Percentiles rank a stretch among this genome's conserved stretches.
Evolutionary conservation across 2,888 invertebrate species (phyloP).

Genomic region (Mythimna lalbum): DNA sequence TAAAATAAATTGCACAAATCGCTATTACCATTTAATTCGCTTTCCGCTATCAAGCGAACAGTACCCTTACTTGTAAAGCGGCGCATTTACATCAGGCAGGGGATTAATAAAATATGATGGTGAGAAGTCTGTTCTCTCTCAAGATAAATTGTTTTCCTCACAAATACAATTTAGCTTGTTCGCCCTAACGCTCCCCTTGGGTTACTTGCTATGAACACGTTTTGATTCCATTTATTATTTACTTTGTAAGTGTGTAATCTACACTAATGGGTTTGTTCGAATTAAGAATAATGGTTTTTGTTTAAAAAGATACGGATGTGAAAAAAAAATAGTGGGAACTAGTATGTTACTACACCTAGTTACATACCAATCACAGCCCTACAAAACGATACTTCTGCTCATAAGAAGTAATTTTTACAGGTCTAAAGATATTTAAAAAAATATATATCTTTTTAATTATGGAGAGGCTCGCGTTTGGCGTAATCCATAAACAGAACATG

Average conservation of each 20-base stretch:
- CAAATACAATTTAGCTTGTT: slow-evolving; percentile 52
- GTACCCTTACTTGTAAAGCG: slow-evolving; percentile 21
- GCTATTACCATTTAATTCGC: not conserved
- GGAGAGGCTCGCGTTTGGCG: too few relatives aligned
- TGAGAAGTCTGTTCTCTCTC: slow-evolving; percentile 47
- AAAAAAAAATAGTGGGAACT: too few relatives aligned
- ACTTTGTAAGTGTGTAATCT: slow-evolving; percentile 23
- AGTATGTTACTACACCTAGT: too few relatives aligned
- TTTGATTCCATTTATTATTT: slow-evolving; percentile 55
- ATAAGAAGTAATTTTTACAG: too few relatives aligned
- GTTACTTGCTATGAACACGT: slow-evolving; percentile 45
- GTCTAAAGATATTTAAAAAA: too few relatives aligned
- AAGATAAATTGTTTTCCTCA: slow-evolving; percentile 49
- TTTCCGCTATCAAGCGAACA: slow-evolving; percentile 14
- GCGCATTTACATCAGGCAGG: slow-evolving; percentile 54
- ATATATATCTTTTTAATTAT: too few relatives aligned
- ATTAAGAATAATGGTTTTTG: slow-evolving; percentile 1
- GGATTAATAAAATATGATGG: slow-evolving; percentile 65
- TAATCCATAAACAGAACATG: too few relatives aligned
- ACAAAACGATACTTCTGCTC: too few relatives aligned
- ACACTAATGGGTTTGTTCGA: slow-evolving; percentile 5
- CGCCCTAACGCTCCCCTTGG: slow-evolving; percentile 32
- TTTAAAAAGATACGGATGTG: too few relatives aligned
- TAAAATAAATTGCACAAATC: too few relatives aligned
- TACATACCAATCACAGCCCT: too few relatives aligned